Conservation (phyloP, 1,140 invertebrate genomes). For the Holotrichia oblita region DNA sequence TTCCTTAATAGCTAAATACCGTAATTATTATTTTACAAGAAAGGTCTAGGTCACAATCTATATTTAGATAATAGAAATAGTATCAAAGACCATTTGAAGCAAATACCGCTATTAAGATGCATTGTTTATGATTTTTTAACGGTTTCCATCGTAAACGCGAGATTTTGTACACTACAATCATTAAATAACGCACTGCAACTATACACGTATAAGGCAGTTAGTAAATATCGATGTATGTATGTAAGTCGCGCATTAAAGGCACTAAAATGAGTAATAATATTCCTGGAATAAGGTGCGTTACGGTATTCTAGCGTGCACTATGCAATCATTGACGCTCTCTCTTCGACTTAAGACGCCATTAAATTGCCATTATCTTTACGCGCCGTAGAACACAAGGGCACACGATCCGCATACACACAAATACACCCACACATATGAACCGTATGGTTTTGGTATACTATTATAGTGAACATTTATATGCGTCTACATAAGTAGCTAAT, state of each 20-base stretch:
- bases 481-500: neutral
- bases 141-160: too few species aligned
- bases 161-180: too few species aligned
- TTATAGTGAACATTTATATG: neutral
- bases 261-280: constrained; percentile 37
- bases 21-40: too few species aligned
- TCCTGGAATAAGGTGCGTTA: constrained; percentile 32
- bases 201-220: too few species aligned
- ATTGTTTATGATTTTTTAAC: too few species aligned
- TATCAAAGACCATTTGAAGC: too few species aligned
- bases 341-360: constrained; percentile 39
- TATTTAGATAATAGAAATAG: too few species aligned
- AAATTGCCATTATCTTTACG: constrained; percentile 43
- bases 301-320: constrained; percentile 38
- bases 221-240: neutral
- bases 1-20: too few species aligned
- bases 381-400: constrained; percentile 35
- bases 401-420: neutral
- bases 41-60: too few species aligned
- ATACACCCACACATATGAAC: neutral
- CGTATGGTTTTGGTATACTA: neutral
- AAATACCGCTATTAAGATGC: too few species aligned
- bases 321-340: constrained; percentile 41
- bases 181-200: too few species aligned
- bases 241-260: constrained; percentile 10